Conservation (phyloP, 2,113 vertebrate species). For the Haemorhous mexicanus region DNA sequence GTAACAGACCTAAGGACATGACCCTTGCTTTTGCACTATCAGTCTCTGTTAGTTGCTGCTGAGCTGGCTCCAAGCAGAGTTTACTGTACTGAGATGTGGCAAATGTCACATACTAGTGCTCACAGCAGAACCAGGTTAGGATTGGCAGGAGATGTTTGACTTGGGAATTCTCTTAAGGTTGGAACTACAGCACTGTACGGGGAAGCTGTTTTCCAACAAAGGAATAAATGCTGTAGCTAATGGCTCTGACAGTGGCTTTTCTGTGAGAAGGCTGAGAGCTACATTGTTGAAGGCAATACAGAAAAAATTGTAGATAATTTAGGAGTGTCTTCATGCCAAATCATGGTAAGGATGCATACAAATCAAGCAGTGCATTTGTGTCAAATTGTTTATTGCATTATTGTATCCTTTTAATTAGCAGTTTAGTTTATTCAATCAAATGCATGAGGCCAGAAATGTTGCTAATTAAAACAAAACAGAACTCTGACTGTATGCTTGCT, state of each 20-base stretch:
- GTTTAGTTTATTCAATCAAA: constrained; percentile 43
- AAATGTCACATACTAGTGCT: neutral
- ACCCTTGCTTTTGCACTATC: neutral
- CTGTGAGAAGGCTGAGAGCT: neutral
- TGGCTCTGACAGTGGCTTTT: neutral
- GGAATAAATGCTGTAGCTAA: neutral
- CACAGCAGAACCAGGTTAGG: neutral
- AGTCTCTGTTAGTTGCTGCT: neutral
- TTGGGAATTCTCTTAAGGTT: neutral
- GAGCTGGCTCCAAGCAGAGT: neutral
- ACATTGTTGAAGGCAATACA: neutral
- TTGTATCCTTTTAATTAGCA: constrained; percentile 55
- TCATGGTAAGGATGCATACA: neutral
- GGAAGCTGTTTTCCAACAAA: neutral
- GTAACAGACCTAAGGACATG: neutral
- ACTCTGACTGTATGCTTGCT: neutral
- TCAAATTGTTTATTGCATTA: constrained; percentile 18
- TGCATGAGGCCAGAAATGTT: neutral
- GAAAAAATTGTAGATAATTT: constrained; percentile 28
- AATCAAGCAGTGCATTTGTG: constrained; percentile 7
- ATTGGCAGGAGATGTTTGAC: neutral
- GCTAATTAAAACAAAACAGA: constrained; percentile 50
- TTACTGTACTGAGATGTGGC: neutral
- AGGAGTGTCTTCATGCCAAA: constrained; percentile 29
- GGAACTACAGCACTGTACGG: neutral